phyloP scores from a whole-genome alignment of 2,797 vertebrate species.

The Tapera naevia region DNA sequence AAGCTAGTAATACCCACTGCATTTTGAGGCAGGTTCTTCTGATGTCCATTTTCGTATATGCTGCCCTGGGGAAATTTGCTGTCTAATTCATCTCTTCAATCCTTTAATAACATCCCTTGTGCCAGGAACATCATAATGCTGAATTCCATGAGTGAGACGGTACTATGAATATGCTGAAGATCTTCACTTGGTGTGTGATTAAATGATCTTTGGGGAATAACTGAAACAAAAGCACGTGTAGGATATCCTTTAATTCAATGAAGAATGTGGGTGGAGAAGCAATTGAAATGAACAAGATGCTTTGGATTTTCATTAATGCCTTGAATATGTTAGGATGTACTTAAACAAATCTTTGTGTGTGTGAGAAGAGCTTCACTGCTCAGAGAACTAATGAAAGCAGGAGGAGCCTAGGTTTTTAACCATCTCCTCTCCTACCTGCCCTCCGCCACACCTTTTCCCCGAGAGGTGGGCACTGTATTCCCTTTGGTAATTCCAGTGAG shows the following conservation, averaged over 20 bases:
- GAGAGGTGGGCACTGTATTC: not conserved
- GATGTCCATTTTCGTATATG: conserved; percentile 48
- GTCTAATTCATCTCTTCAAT: conserved; percentile 29
- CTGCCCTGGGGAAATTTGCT: conserved; percentile 28
- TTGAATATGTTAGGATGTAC: conserved; percentile 25
- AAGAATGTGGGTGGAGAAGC: conserved; percentile 67
- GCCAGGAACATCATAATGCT: conserved; percentile 10
- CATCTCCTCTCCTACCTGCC: not conserved
- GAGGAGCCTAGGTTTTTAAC: not conserved
- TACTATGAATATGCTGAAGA: conserved; percentile 37
- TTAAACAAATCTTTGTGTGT: not conserved
- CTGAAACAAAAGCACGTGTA: conserved; percentile 53
- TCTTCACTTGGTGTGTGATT: conserved; percentile 21
- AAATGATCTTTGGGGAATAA: conserved; percentile 54
- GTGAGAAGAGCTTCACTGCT: not conserved
- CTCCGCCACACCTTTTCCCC: not conserved
- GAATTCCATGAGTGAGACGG: not conserved
- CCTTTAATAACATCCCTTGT: conserved; percentile 41
- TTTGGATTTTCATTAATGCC: conserved; percentile 31
- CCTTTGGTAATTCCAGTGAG: not conserved
- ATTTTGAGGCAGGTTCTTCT: conserved; percentile 38
- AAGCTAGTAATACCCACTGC: not conserved
- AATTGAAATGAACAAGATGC: conserved; percentile 57
- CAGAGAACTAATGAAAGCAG: not conserved
- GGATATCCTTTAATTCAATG: conserved; percentile 72